A percentile compares a stretch with the other conserved stretches of the same genome.
Evolutionary conservation across 2,113 vertebrate genomes (phyloP).

Genomic region (Onychostruthus taczanowskii): DNA sequence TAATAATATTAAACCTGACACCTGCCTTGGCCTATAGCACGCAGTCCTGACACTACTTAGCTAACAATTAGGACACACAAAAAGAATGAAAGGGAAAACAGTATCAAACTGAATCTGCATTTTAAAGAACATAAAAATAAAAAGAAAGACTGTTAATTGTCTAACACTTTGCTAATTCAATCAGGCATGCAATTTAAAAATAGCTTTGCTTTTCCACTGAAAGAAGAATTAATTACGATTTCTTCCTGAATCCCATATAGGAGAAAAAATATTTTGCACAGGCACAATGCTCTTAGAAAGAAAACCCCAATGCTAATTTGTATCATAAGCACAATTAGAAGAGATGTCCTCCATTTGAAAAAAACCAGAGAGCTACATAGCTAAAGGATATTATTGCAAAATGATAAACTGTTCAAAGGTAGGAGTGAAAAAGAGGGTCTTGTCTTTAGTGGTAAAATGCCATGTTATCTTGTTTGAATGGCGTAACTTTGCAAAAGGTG

Average conservation of each 20-base stretch:
- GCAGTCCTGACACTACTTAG: conserved; percentile 12
- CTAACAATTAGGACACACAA: conserved; percentile 19
- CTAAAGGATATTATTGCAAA: conserved; percentile 37
- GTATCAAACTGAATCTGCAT: conserved; percentile 2
- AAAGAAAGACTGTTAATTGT: conserved; percentile 17
- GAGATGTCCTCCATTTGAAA: not conserved
- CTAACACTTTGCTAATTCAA: conserved; percentile 29
- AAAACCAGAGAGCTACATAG: conserved; percentile 1
- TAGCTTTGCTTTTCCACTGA: conserved; percentile 31
- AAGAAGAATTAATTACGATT: conserved; percentile 41
- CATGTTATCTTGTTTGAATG: conserved; percentile 48
- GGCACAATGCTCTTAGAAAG: not conserved
- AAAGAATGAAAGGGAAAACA: not conserved
- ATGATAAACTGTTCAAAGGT: conserved; percentile 41
- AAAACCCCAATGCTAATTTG: conserved; percentile 20
- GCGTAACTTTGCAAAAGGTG: not conserved
- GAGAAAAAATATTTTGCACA: not conserved
- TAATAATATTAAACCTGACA: conserved; percentile 66
- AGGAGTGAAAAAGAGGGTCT: not conserved
- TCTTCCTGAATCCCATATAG: not conserved
- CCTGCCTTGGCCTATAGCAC: conserved; percentile 48
- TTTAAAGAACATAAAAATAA: conserved; percentile 42
- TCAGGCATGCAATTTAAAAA: conserved; percentile 50
- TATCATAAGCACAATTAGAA: conserved; percentile 52
- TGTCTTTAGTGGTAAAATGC: conserved; percentile 30